Conservation (phyloP, 2,113 vertebrate genomes). For the Nannospalax galili region DNA sequence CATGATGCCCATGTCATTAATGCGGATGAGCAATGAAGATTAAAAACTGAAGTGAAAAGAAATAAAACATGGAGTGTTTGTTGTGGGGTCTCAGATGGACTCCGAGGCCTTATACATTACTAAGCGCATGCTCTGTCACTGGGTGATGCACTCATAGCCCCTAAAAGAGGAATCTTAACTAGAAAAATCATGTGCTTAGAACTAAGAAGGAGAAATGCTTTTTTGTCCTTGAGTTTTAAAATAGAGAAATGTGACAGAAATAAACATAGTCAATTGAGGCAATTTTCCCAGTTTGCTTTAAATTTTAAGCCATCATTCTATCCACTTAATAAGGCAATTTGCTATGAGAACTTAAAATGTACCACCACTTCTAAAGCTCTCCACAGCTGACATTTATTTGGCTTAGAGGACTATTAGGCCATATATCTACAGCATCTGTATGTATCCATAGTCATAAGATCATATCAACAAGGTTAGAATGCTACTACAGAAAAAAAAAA, state of each 20-base stretch:
- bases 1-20: neutral
- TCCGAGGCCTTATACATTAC: neutral
- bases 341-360: neutral
- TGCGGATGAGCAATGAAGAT: neutral
- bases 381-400: neutral
- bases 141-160: neutral
- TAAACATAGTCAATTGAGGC: neutral
- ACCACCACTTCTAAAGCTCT: neutral
- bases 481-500: neutral
- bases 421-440: neutral
- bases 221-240: neutral
- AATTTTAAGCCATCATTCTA: too few relatives aligned
- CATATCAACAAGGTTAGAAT: neutral
- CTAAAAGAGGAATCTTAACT: neutral
- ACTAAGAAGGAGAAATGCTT: neutral
- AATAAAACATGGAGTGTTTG: neutral
- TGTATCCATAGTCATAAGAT: neutral
- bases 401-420: neutral
- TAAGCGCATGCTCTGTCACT: neutral
- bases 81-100: neutral
- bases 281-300: neutral
- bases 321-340: neutral
- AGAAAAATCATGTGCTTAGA: neutral
- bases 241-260: slow-evolving; percentile 17
- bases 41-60: neutral